Percentiles rank a stretch among this genome's conserved stretches.
phyloP scores from a whole-genome alignment of 2,888 invertebrate species.

The Drosophila mercatorum region DNA sequence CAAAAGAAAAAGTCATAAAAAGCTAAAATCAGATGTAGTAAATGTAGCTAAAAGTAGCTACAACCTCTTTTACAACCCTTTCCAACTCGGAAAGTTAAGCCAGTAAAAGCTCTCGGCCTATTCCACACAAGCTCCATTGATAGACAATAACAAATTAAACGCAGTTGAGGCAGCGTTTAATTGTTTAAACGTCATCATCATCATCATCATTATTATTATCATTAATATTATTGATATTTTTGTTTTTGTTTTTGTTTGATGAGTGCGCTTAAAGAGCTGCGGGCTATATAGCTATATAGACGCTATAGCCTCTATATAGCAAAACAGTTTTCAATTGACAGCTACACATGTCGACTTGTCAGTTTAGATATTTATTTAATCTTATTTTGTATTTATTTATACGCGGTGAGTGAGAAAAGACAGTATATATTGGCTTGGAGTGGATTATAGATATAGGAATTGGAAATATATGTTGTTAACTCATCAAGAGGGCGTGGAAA shows the following conservation, averaged over 20 bases:
- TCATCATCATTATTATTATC: slow-evolving; percentile 1
- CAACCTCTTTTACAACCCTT: not conserved
- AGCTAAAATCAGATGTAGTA: not conserved
- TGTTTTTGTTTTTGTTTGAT: slow-evolving; percentile 9
- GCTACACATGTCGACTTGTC: slow-evolving; percentile 47
- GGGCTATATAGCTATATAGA: not conserved
- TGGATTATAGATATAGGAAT: not conserved
- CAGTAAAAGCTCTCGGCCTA: not conserved
- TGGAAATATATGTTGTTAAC: not conserved
- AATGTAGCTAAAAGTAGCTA: not conserved
- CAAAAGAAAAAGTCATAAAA: not conserved
- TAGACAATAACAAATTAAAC: not conserved
- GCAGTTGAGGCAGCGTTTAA: slow-evolving; percentile 16
- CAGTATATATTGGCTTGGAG: not conserved
- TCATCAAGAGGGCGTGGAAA: too few species aligned
- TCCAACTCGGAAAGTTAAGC: too few species aligned
- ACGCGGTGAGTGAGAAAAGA: not conserved
- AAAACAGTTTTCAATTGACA: slow-evolving; percentile 39
- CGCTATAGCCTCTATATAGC: slow-evolving; percentile 7
- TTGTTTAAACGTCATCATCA: slow-evolving; percentile 18
- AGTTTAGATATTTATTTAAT: slow-evolving; percentile 23
- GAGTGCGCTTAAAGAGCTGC: slow-evolving; percentile 23
- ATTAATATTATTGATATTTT: not conserved
- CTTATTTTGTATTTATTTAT: slow-evolving; percentile 5
- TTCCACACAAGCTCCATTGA: not conserved